phyloP scores from a whole-genome alignment of 2,888 invertebrate genomes.

The Machimus atricapillus region DNA sequence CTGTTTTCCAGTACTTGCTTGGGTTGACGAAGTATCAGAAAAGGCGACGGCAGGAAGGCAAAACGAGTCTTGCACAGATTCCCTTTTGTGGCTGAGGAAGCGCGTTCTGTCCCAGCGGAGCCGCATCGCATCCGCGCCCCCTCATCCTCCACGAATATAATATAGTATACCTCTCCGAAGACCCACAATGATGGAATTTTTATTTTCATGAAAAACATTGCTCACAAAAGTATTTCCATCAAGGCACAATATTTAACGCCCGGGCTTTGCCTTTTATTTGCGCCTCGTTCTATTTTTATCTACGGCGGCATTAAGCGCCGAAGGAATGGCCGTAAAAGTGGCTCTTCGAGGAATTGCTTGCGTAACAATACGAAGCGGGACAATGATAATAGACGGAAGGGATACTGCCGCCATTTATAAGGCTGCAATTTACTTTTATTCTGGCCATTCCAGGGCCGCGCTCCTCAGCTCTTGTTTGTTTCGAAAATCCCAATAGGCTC shows the following conservation, averaged over 20 bases:
- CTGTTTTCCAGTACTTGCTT: constrained; percentile 26
- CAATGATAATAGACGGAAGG: constrained; percentile 34
- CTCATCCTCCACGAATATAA: neutral
- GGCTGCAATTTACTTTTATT: constrained; percentile 38
- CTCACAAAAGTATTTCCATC: constrained; percentile 39
- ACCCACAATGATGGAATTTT: constrained; percentile 15
- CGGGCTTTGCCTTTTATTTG: constrained; percentile 33
- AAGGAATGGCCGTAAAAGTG: constrained; percentile 13
- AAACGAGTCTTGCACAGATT: neutral
- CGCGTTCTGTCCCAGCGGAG: neutral
- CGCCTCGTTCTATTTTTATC: constrained; percentile 34
- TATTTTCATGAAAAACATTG: constrained; percentile 31
- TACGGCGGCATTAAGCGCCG: constrained; percentile 14
- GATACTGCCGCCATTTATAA: constrained; percentile 29
- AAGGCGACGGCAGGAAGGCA: neutral
- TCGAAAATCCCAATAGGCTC: constrained; percentile 2
- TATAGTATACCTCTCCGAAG: neutral
- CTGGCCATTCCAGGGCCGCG: neutral
- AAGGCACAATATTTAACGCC: constrained; percentile 33
- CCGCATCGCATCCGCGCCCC: neutral
- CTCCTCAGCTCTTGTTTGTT: neutral
- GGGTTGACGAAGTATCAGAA: constrained; percentile 27
- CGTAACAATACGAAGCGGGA: constrained; percentile 26
- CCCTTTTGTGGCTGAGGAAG: constrained; percentile 6
- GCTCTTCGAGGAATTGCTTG: constrained; percentile 16